Conservation (phyloP, 35 echinoderm and acorn worm species). For the Apostichopus parvimensis region DNA sequence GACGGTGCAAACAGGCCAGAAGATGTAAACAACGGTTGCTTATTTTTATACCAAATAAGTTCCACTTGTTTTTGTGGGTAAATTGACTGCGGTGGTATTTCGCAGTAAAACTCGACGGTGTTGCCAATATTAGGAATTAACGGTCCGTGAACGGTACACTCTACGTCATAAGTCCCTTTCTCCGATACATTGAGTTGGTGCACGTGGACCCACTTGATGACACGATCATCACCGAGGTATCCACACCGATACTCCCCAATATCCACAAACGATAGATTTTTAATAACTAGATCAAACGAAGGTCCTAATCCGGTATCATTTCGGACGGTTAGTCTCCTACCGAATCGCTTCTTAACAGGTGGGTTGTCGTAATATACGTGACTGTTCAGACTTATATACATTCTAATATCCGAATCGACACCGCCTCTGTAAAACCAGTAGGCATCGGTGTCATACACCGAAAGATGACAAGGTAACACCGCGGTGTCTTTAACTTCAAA, state of each 20-base stretch:
- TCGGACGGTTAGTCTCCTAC: constrained; percentile 15
- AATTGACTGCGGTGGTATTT: constrained; percentile 48
- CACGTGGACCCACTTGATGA: constrained; percentile 28
- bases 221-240: constrained; percentile 6
- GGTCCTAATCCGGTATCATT: neutral
- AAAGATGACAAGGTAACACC: constrained; percentile 30
- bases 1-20: constrained; percentile 42
- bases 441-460: neutral
- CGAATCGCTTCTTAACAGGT: neutral
- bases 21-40: constrained; percentile 31
- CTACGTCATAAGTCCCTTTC: constrained; percentile 6
- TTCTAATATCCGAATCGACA: neutral
- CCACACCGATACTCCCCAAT: constrained; percentile 51
- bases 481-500: constrained; percentile 43
- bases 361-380: constrained; percentile 3
- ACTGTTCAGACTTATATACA: constrained; percentile 8
- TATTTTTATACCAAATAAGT: constrained; percentile 42
- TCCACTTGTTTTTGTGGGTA: constrained; percentile 56
- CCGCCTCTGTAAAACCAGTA: constrained; percentile 44
- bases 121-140: constrained; percentile 25
- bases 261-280: constrained; percentile 44
- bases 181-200: constrained; percentile 48
- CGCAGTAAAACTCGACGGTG: constrained; percentile 52
- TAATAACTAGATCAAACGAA: constrained; percentile 26
- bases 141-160: constrained; percentile 44